phyloP scores from a whole-genome alignment of 1,140 invertebrate genomes.

The Sinonovacula constricta region DNA sequence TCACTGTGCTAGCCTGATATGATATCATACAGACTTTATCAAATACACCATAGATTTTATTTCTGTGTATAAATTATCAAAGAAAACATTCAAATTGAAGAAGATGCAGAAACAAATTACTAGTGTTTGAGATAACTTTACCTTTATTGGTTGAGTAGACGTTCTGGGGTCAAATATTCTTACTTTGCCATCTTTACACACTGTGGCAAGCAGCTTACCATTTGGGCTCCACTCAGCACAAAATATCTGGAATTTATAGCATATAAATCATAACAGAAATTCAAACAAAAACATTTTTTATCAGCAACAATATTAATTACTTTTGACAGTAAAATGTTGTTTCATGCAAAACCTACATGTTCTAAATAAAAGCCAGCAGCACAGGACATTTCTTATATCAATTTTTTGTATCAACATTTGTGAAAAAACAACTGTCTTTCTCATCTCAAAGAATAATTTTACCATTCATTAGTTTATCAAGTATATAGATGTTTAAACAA shows the following conservation, averaged over 20 bases:
- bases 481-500: no score
- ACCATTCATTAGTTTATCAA: no score
- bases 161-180: conserved; percentile 88
- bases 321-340: neutral
- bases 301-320: neutral
- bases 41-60: no score
- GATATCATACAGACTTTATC: no score
- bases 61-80: no score
- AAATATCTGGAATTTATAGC: conserved; percentile 84
- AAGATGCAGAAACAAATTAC: neutral
- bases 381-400: no score
- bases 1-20: no score
- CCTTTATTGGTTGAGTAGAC: conserved; percentile 83
- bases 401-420: no score
- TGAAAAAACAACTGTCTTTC: no score
- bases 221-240: conserved; percentile 94
- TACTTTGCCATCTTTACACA: conserved; percentile 93
- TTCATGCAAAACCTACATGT: neutral
- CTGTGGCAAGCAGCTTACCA: conserved; percentile 89
- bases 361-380: no score
- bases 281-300: neutral
- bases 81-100: no score
- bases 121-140: conserved; percentile 30
- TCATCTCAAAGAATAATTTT: no score
- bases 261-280: neutral